Conservation (phyloP, 2,888 invertebrate species). For the Embidobia sp. region DNA sequence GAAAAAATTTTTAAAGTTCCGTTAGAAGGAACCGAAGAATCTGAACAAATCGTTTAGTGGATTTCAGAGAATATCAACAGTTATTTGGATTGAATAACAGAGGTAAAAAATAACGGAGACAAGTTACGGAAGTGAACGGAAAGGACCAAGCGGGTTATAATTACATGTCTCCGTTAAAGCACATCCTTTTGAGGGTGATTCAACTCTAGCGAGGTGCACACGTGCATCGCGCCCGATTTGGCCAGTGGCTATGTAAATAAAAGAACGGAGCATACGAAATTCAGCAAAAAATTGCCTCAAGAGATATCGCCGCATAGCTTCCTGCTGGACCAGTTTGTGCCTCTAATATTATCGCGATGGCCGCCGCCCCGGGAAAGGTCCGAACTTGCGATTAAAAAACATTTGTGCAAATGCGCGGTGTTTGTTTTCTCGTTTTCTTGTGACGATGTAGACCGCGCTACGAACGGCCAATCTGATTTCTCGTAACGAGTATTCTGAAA, state of each 20-base stretch:
- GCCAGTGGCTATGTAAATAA: constrained; percentile 66
- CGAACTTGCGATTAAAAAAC: constrained; percentile 33
- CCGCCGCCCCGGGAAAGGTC: constrained; percentile 21
- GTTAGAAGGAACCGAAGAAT: too few relatives aligned
- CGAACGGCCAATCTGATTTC: neutral
- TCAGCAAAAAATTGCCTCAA: constrained; percentile 45
- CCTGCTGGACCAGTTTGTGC: constrained; percentile 59
- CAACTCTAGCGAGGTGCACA: constrained; percentile 24
- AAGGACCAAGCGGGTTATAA: constrained; percentile 64
- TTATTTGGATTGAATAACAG: constrained; percentile 76
- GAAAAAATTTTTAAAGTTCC: too few relatives aligned
- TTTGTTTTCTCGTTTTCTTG: neutral
- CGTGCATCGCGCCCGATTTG: constrained; percentile 28
- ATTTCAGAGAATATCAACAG: too few relatives aligned
- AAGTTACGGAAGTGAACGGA: constrained; percentile 22
- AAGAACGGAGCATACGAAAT: constrained; percentile 53
- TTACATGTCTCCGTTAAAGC: constrained; percentile 71
- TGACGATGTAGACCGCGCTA: too few relatives aligned
- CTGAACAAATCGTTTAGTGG: too few relatives aligned
- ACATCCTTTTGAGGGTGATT: constrained; percentile 32
- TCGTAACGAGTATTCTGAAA: constrained; percentile 54
- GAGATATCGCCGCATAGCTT: constrained; percentile 48
- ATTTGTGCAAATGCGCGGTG: constrained; percentile 15
- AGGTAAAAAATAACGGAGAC: constrained; percentile 37
- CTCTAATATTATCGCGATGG: constrained; percentile 66